A percentile compares a stretch with the other conserved stretches of the same genome.
Conservation (phyloP, 2,113 vertebrate species). For the Oreochromis spilurus region DNA sequence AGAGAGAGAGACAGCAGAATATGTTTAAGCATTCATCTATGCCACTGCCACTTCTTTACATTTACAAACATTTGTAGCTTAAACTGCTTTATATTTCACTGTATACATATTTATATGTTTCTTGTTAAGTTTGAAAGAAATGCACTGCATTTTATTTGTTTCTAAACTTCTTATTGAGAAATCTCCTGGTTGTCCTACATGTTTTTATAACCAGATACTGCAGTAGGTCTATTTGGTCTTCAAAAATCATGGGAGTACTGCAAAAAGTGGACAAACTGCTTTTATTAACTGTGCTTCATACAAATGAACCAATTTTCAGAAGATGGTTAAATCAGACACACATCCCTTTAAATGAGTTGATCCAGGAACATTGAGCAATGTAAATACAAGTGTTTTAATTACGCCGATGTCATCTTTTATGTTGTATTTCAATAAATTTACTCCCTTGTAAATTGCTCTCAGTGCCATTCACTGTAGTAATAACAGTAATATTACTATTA, state of each 20-base stretch:
- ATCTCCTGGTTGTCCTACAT: not conserved
- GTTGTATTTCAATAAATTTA: not conserved
- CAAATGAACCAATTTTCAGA: not conserved
- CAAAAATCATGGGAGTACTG: not conserved
- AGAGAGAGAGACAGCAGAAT: not conserved
- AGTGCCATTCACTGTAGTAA: not conserved
- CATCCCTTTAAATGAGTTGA: not conserved
- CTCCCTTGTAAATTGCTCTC: not conserved
- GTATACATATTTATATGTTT: not conserved
- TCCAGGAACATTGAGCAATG: rapidly evolving
- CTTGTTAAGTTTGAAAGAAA: not conserved
- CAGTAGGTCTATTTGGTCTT: not conserved
- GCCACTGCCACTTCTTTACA: not conserved
- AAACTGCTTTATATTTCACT: not conserved
- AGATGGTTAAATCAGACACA: not conserved
- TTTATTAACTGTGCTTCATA: not conserved
- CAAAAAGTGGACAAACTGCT: not conserved
- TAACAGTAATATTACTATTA: not conserved
- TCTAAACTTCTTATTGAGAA: not conserved
- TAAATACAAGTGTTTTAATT: not conserved
- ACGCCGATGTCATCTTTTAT: not conserved
- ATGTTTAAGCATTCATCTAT: not conserved
- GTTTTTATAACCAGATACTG: not conserved
- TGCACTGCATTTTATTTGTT: not conserved
- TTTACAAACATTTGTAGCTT: not conserved